These are phyloP conservation scores for Dendropsophus ebraccatus DNA, from an alignment of 2,113 vertebrate genomes.

Conservation along the genomic window DNA sequence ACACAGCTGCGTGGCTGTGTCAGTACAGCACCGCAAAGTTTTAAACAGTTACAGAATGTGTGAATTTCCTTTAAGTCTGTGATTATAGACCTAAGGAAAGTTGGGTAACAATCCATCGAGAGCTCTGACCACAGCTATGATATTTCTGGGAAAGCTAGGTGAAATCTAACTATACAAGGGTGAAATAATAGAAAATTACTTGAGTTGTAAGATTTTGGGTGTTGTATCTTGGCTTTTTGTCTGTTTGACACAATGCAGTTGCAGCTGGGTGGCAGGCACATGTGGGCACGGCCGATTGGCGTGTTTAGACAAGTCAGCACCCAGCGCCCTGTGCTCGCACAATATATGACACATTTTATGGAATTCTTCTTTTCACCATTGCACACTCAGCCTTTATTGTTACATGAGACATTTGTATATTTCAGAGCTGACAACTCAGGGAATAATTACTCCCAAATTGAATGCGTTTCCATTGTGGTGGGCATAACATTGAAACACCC, in stretches of 20 bases:
- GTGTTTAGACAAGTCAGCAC: slow-evolving; percentile 34
- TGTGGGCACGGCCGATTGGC: slow-evolving; percentile 1
- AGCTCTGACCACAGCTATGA: too few relatives aligned
- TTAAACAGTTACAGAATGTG: too few relatives aligned
- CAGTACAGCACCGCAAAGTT: too few relatives aligned
- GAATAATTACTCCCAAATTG: background rate
- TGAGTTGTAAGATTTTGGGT: background rate
- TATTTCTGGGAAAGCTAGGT: too few relatives aligned
- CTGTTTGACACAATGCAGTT: slow-evolving; percentile 16
- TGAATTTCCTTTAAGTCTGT: too few relatives aligned
- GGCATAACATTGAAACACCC: background rate
- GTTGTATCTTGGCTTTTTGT: background rate
- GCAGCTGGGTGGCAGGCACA: background rate
- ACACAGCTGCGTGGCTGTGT: too few relatives aligned
- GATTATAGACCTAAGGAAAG: too few relatives aligned
- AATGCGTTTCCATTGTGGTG: background rate
- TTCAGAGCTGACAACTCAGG: background rate
- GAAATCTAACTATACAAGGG: too few relatives aligned
- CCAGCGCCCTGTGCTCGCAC: background rate
- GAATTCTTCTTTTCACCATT: slow-evolving; percentile 3
- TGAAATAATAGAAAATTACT: too few relatives aligned
- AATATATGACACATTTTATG: slow-evolving; percentile 35
- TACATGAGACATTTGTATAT: background rate
- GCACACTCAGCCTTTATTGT: background rate
- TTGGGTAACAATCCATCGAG: too few relatives aligned